Evolutionary conservation across 2,797 vertebrate species (phyloP), one percentile per base, ranked within the genome.

Genomic region (Peromyscus nudipes): DNA sequence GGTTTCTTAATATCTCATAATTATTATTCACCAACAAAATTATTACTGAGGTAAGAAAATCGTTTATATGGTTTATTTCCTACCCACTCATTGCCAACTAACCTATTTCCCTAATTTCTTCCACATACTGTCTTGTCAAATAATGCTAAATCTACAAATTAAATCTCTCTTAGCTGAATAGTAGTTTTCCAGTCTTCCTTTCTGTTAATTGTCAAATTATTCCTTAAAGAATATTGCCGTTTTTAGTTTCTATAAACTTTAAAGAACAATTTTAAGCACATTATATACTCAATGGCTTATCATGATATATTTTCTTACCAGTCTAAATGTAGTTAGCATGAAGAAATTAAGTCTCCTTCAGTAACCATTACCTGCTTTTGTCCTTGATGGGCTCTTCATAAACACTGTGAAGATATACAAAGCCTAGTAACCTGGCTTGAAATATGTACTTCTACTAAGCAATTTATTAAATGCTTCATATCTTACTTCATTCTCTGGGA

Each of bases 191-290:
- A 34, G 43, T 73, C 1, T 75, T 83, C 86, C n/a, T 65, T 75
- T 34, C 6, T 73, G 29, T 77, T 62, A 85, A 88, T 83, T 77
- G 9, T 3, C 21, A 89, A 86, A 79, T 87, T 87, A 92, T 90
- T 83, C 25, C 29, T 95, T 91, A 62, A 94, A 83, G 6, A 49
- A 13, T 60, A 79, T 92, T 82, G 7, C 4, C 9, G 76, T 62
- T 92, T 83, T 60, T 46, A 34, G 89, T 55, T 88, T 76, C 93
- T 80, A 69, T 69, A 94, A 29, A 67, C 19, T 86, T 89, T 67
- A 75, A 87, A 77, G 10, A 96, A 95, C 21, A 64, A 73, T 77
- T 93, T 85, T 37, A 92, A 83, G 31, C 76, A 84, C 31, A 92
- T 87, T 92, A 77, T 40, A 31, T 9, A 88, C 17, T 57, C 64